These are phyloP conservation scores for Ammodytes dubius DNA, from an alignment of 2,113 vertebrate species.

Conservation along the genomic window DNA sequence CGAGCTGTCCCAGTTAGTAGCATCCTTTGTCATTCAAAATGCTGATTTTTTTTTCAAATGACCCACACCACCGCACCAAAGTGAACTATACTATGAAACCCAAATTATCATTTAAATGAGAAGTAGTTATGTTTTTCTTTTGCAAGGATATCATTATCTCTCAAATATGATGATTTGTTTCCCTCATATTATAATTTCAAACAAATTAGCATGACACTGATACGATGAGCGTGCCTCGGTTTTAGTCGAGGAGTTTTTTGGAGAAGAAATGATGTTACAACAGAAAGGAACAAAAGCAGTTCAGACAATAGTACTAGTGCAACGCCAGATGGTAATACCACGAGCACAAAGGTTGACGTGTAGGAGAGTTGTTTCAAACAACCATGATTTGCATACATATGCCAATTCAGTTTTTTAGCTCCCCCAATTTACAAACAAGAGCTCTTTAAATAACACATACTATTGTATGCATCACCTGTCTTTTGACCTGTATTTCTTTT, in stretches of 20 bases:
- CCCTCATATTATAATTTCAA: slow-evolving; percentile 37
- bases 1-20: slow-evolving; percentile 29
- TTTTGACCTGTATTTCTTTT: background rate
- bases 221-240: background rate
- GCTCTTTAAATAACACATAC: too few relatives aligned
- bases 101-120: slow-evolving; percentile 70
- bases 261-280: slow-evolving; percentile 14
- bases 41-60: slow-evolving; percentile 30
- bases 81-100: slow-evolving; percentile 33
- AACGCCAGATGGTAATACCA: background rate
- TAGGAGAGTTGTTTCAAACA: background rate
- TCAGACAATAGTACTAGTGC: background rate
- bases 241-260: slow-evolving; percentile 16
- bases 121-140: slow-evolving; percentile 38
- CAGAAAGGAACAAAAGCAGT: background rate
- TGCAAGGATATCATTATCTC: slow-evolving; percentile 59
- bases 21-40: slow-evolving; percentile 61
- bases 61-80: slow-evolving; percentile 21
- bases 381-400: too few relatives aligned
- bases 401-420: too few relatives aligned
- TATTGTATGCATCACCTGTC: background rate
- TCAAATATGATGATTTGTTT: slow-evolving; percentile 39
- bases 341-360: background rate
- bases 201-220: slow-evolving; percentile 52
- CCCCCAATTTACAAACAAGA: background rate